Percentiles rank a stretch among this genome's conserved stretches.
Evolutionary conservation across 2,113 vertebrate genomes (phyloP).

Genomic region (Apistogramma diplotaenia): DNA sequence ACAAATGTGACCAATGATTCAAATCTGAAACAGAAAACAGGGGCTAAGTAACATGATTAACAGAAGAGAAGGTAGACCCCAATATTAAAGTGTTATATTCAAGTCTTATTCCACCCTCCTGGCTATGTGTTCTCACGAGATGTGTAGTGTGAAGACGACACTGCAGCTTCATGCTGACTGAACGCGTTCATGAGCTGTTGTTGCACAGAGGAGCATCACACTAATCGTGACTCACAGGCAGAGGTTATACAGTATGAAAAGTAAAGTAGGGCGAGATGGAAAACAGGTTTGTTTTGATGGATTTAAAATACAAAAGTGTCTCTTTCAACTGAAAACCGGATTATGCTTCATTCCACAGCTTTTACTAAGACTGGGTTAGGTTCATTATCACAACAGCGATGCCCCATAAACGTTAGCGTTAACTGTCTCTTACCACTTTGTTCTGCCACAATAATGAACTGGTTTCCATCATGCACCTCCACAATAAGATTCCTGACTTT

Average conservation of each 20-base stretch:
- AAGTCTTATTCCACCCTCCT: background rate
- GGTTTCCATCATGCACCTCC: background rate
- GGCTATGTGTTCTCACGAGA: background rate
- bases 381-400: background rate
- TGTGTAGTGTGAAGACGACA: background rate
- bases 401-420: background rate
- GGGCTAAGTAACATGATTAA: background rate
- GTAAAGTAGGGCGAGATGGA: background rate
- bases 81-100: background rate
- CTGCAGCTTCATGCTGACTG: background rate
- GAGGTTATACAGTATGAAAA: background rate
- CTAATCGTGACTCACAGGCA: background rate
- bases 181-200: background rate
- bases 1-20: background rate
- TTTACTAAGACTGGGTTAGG: background rate
- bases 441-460: background rate
- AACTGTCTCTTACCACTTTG: background rate
- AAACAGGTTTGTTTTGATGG: background rate
- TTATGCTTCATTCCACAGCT: background rate
- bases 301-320: background rate
- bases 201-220: background rate
- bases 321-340: background rate
- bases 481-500: background rate
- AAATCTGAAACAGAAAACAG: background rate
- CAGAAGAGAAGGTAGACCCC: background rate